Evolutionary conservation across 1,140 invertebrate species (phyloP), one percentile per base, ranked within the genome.

Genomic region (Papilio aristodemus): DNA sequence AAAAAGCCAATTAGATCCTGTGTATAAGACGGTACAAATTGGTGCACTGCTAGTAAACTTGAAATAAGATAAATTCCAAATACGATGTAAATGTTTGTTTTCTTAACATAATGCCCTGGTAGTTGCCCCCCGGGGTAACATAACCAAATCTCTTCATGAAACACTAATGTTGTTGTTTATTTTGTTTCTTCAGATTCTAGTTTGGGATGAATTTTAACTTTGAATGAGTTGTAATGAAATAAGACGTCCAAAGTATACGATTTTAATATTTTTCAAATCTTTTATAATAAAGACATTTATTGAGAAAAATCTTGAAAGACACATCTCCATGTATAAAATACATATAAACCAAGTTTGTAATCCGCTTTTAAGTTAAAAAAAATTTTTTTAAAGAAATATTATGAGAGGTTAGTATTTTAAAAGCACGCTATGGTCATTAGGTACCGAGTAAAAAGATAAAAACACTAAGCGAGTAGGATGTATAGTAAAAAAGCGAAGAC

Each of bases 71-170:
- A 54, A 13, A 25, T 54, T 54, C 46, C 0, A 50, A 50, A 50
- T 50, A 19, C 43, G 46, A 54, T 22, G 46, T 54, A 22, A 10
- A 54, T 54, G 46, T 54, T 25, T 54, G 46, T 54, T 54, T 54
- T 54, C 46, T 54, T 54, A 22, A 22, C 46, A 13, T 54, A 25
- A 54, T 54, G 46, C 11, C 22, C 19, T 17, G 46, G 11, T 54
- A 54, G 46, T 54, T 22, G 46, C 46, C 17, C 46, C n/a, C 46
- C 19, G 9, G 46, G 17, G 46, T 17, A 54, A 54, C 46, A 54
- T 54, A 54, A 54, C 17, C 46, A 54, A 54, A 54, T 54, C 46
- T 54, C 17, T 54, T 54, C 46, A 54, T 54, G 46, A 54, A 54
- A 54, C 46, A 54, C 46, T 54, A 54, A 54, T 54, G 46, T 54